phyloP scores from a whole-genome alignment of 30 jellyfish, hydroid and myxozoan species.

The Chrysaora quinquecirrha region DNA sequence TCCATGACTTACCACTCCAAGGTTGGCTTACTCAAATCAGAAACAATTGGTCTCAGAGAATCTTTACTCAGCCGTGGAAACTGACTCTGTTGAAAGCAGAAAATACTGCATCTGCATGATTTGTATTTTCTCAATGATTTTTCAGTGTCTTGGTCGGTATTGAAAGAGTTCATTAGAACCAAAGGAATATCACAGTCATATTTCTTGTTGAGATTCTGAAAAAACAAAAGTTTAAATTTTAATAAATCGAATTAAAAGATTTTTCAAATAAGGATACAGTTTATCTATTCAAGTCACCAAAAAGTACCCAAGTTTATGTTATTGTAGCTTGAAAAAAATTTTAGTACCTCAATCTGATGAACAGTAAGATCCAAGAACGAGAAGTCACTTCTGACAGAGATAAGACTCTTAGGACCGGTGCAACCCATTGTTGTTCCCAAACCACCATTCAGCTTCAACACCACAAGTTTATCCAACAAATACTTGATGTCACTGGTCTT shows the following conservation, averaged over 20 bases:
- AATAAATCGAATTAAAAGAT: too few relatives aligned
- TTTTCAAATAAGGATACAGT: too few relatives aligned
- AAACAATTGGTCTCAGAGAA: conserved; percentile 81
- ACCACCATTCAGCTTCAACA: conserved; percentile 96
- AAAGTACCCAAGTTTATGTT: too few relatives aligned
- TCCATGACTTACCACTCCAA: too few relatives aligned
- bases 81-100: conserved; percentile 90
- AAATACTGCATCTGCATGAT: conserved; percentile 57
- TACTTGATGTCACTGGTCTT: conserved; percentile 58
- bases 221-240: too few relatives aligned
- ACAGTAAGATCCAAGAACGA: conserved; percentile 93
- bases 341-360: conserved; percentile 99
- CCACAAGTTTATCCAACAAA: conserved; percentile 84
- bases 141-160: conserved; percentile 85
- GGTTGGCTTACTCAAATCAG: conserved; percentile 28
- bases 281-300: too few relatives aligned
- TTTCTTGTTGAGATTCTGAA: conserved; percentile 79
- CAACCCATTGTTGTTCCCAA: conserved; percentile 99
- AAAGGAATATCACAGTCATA: conserved; percentile 88
- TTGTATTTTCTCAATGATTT: conserved; percentile 76
- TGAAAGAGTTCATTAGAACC: conserved; percentile 93
- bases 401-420: conserved; percentile 96
- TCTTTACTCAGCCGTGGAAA: conserved; percentile 92
- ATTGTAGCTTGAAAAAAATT: too few relatives aligned
- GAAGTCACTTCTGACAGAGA: conserved; percentile 85